These are phyloP conservation scores for Diaprepes abbreviatus DNA, from an alignment of 2,888 invertebrate genomes.

Conservation along the genomic window DNA sequence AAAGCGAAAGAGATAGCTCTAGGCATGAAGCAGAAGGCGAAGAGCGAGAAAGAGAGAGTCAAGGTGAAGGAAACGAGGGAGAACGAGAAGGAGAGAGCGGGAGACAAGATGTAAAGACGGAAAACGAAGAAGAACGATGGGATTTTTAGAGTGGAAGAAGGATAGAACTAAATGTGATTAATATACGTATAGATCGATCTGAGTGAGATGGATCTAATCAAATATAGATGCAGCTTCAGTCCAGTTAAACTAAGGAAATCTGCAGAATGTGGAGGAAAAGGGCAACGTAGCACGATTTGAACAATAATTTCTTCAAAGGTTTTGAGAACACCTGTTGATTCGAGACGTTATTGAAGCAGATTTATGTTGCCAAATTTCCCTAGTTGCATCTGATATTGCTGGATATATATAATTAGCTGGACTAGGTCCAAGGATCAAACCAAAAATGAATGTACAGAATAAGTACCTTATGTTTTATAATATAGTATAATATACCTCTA, in stretches of 20 bases:
- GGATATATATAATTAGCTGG: slow-evolving; percentile 9
- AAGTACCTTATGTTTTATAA: slow-evolving; percentile 11
- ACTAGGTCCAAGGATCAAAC: slow-evolving; percentile 20
- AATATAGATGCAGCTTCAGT: slow-evolving; percentile 8
- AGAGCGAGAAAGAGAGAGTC: slow-evolving; percentile 56
- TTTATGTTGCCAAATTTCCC: neutral
- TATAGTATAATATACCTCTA: slow-evolving; percentile 4
- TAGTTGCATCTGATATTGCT: neutral
- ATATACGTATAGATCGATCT: slow-evolving; percentile 7
- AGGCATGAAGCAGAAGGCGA: slow-evolving; percentile 16
- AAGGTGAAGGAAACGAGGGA: slow-evolving; percentile 57
- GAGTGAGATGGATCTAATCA: neutral
- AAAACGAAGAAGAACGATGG: slow-evolving; percentile 76
- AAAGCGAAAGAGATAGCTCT: slow-evolving; percentile 41
- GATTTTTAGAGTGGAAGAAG: slow-evolving; percentile 68
- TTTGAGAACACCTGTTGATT: too few relatives aligned
- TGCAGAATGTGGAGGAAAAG: neutral
- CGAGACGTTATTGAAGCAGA: too few relatives aligned
- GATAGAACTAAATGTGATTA: slow-evolving; percentile 25
- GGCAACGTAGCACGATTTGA: too few relatives aligned
- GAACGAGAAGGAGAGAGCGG: slow-evolving; percentile 61
- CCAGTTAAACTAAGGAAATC: slow-evolving; percentile 1
- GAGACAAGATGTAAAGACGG: slow-evolving; percentile 72
- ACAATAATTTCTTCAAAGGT: too few relatives aligned
- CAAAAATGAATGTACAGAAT: slow-evolving; percentile 31